Conservation (phyloP, 1,140 invertebrate genomes). For the Caerostris extrusa region DNA sequence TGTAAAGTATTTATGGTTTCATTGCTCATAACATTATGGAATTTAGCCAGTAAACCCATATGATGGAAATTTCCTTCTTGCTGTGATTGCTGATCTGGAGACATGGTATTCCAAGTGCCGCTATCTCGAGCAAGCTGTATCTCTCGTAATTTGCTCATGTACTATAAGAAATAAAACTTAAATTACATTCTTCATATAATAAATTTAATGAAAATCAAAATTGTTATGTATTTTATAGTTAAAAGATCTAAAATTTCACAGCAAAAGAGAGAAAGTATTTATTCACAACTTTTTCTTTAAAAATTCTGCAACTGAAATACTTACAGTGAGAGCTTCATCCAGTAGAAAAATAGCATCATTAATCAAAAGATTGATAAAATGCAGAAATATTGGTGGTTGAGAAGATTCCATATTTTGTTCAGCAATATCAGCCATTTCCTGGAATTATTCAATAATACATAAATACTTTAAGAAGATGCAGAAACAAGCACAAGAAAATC, state of each 20-base stretch:
- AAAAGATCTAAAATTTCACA: neutral
- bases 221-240: neutral
- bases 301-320: neutral
- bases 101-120: conserved; percentile 88
- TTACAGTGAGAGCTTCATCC: conserved; percentile 93
- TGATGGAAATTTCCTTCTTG: conserved; percentile 89
- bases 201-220: neutral
- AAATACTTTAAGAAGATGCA: too few relatives aligned
- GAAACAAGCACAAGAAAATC: too few relatives aligned
- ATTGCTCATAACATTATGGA: conserved; percentile 95
- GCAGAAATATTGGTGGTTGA: conserved; percentile 93
- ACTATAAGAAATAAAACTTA: conserved; percentile 79
- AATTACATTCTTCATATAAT: too few relatives aligned
- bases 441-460: conserved; percentile 77
- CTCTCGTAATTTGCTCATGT: conserved; percentile 83
- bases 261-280: neutral
- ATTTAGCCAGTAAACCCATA: conserved; percentile 91
- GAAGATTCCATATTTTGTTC: conserved; percentile 94
- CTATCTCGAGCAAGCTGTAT: conserved; percentile 84
- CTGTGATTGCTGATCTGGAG: conserved; percentile 89
- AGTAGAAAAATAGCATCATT: conserved; percentile 97
- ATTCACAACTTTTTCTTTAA: neutral
- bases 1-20: conserved; percentile 93
- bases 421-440: conserved; percentile 90
- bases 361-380: conserved; percentile 96